These are phyloP conservation scores for Oriolus oriolus DNA, from an alignment of 2,113 vertebrate species.

Conservation along the genomic window DNA sequence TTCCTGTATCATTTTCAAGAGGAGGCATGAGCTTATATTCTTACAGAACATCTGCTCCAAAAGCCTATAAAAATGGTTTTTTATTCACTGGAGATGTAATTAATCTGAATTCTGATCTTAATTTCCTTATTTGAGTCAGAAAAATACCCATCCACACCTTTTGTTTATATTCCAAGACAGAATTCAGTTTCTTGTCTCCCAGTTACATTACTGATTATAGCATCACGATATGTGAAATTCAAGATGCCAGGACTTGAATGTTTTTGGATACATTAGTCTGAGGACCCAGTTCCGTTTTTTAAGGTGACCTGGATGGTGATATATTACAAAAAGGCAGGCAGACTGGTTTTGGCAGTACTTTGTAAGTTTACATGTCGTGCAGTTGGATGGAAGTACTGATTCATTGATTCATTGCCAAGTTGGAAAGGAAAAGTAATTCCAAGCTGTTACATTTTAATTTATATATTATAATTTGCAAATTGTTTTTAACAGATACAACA, in stretches of 20 bases:
- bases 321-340: not conserved
- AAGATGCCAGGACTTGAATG: not conserved
- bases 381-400: not conserved
- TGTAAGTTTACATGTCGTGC: not conserved
- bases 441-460: not conserved
- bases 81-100: not conserved
- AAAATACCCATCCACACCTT: not conserved
- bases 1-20: not conserved
- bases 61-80: not conserved
- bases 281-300: not conserved
- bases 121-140: not conserved
- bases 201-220: not conserved
- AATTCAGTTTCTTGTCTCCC: not conserved
- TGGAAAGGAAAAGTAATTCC: not conserved
- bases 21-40: not conserved
- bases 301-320: not conserved
- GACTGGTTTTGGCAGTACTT: not conserved
- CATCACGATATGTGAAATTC: not conserved
- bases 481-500: not conserved
- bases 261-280: not conserved
- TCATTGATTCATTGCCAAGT: not conserved
- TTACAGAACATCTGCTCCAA: not conserved
- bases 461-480: not conserved
- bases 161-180: not conserved
- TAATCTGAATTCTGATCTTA: not conserved